phyloP scores from a whole-genome alignment of 2,797 vertebrate genomes.

The Microcaecilia unicolor region DNA sequence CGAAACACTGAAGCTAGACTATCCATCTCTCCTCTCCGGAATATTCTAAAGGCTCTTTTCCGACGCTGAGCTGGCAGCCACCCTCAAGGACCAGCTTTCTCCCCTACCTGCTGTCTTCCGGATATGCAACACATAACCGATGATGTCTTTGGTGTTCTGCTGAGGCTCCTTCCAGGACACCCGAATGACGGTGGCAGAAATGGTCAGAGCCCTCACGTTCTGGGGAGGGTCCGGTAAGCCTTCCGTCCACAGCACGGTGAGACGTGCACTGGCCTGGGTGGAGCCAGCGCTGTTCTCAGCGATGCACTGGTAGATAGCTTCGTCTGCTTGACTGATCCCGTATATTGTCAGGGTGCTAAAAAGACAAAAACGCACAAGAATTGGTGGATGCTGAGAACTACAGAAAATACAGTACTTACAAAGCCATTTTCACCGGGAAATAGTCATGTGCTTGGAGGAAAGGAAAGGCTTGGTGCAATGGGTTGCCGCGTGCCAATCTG shows the following conservation, averaged over 20 bases:
- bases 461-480: too few relatives aligned
- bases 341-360: constrained; percentile 85
- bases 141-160: constrained; percentile 89
- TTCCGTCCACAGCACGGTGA: constrained; percentile 88
- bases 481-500: too few relatives aligned
- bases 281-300: constrained; percentile 94
- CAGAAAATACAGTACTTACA: too few relatives aligned
- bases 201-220: constrained; percentile 64
- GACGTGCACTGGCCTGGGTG: constrained; percentile 86
- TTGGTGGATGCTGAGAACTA: too few relatives aligned
- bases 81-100: too few relatives aligned
- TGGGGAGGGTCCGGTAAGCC: constrained; percentile 80
- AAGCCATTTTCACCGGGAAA: too few relatives aligned
- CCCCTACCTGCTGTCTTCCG: constrained; percentile 72
- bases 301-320: constrained; percentile 96
- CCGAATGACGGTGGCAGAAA: constrained; percentile 81
- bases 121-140: constrained; percentile 93
- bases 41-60: background rate
- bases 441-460: too few relatives aligned
- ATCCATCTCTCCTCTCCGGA: background rate
- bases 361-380: too few relatives aligned
- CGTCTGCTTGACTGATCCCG: constrained; percentile 81
- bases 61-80: background rate
- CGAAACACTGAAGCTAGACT: too few relatives aligned
- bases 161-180: constrained; percentile 86